phyloP scores from a whole-genome alignment of 30 jellyfish, hydroid and myxozoan genomes.

The Hydractinia symbiolongicarpus region DNA sequence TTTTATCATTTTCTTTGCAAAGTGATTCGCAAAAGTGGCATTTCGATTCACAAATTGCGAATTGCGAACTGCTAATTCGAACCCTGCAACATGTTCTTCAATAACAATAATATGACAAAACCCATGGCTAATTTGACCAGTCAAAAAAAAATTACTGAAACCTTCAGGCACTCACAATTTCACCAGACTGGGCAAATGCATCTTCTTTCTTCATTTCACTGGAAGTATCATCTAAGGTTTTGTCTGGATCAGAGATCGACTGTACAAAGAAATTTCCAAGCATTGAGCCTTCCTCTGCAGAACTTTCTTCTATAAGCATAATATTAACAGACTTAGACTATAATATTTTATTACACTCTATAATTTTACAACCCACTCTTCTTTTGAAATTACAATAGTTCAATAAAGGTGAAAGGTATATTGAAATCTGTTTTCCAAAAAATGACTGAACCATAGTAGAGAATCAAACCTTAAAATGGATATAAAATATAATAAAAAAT shows the following conservation, averaged over 20 bases:
- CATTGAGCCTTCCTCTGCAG: conserved; percentile 67
- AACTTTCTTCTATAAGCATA: conserved; percentile 25
- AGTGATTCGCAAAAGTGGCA: too few species aligned
- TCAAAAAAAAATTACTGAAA: too few species aligned
- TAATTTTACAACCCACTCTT: neutral
- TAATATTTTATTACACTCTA: neutral
- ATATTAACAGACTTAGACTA: neutral
- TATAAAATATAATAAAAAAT: too few species aligned
- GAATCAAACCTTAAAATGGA: too few species aligned
- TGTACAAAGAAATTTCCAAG: conserved; percentile 57
- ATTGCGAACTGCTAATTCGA: too few species aligned
- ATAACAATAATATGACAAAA: too few species aligned
- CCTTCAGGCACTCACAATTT: conserved; percentile 44
- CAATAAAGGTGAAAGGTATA: neutral
- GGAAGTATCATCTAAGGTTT: conserved; percentile 24
- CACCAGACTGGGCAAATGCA: conserved; percentile 73
- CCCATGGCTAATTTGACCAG: too few species aligned
- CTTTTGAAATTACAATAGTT: neutral
- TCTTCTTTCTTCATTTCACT: conserved; percentile 41
- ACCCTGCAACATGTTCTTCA: too few species aligned
- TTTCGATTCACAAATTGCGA: too few species aligned
- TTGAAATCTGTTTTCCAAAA: too few species aligned
- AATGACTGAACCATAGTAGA: too few species aligned
- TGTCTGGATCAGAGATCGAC: conserved; percentile 31
- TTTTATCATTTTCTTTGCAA: too few species aligned